phyloP scores from a whole-genome alignment of 2,888 invertebrate species.

The Plagodis dolabraria region DNA sequence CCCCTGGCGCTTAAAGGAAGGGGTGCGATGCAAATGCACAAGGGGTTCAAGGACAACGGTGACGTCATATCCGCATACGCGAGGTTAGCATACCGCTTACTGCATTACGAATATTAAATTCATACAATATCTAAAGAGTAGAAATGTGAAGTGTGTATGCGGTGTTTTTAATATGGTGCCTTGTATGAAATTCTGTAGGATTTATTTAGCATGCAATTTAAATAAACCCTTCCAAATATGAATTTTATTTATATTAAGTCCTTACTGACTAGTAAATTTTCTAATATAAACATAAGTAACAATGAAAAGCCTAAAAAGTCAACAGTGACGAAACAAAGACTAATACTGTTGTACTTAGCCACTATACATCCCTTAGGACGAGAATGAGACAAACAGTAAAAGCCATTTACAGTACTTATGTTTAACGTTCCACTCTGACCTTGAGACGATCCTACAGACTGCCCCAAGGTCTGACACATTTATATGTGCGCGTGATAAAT shows the following conservation, averaged over 20 bases:
- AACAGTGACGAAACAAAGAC: too few relatives aligned
- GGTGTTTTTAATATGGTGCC: too few relatives aligned
- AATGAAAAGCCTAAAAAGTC: too few relatives aligned
- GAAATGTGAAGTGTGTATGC: too few relatives aligned
- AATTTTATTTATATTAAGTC: too few relatives aligned
- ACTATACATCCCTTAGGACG: background rate
- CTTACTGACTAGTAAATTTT: too few relatives aligned
- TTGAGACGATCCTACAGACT: slow-evolving; percentile 18
- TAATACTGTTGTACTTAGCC: too few relatives aligned
- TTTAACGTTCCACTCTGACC: slow-evolving; percentile 10
- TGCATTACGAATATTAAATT: slow-evolving; percentile 7
- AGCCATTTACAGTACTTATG: background rate
- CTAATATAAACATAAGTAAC: too few relatives aligned
- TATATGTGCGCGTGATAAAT: slow-evolving; percentile 15
- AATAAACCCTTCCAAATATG: too few relatives aligned
- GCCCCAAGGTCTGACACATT: slow-evolving; percentile 5
- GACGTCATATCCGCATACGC: slow-evolving; percentile 47
- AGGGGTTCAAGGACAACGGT: slow-evolving; percentile 54
- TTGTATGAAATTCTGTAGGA: too few relatives aligned
- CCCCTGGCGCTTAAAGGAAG: slow-evolving; percentile 34
- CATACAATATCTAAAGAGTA: background rate
- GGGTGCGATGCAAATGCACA: slow-evolving; percentile 40
- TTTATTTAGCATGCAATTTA: too few relatives aligned
- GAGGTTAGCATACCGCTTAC: slow-evolving; percentile 2
- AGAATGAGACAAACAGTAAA: background rate